phyloP scores from a whole-genome alignment of 2,888 invertebrate species.

The Dendrolimus houi region DNA sequence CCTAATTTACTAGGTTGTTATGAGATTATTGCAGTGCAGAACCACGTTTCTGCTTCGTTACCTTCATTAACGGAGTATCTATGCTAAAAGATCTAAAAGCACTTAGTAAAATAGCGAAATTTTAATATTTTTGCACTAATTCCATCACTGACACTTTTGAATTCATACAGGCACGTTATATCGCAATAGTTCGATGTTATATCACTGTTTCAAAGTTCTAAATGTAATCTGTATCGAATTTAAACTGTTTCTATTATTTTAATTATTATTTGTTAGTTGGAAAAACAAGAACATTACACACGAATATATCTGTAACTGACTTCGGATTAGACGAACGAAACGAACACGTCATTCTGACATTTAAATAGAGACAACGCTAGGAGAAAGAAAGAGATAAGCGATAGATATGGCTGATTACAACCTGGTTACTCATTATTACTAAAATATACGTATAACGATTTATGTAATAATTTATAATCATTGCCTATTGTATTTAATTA shows the following conservation, averaged over 20 bases:
- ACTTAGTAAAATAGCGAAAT: conserved; percentile 37
- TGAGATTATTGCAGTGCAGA: conserved; percentile 40
- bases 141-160: conserved; percentile 15
- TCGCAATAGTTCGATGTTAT: conserved; percentile 27
- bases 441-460: background rate
- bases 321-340: conserved; percentile 42
- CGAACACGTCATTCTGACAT: conserved; percentile 61
- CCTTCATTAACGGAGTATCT: conserved; percentile 42
- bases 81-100: conserved; percentile 48
- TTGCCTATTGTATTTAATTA: too few relatives aligned
- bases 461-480: too few relatives aligned
- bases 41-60: conserved; percentile 44
- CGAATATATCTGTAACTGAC: conserved; percentile 60
- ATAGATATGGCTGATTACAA: conserved; percentile 3
- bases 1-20: background rate
- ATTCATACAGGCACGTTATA: conserved; percentile 14
- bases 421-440: too few relatives aligned
- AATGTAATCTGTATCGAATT: conserved; percentile 8
- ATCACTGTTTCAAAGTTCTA: conserved; percentile 17
- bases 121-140: conserved; percentile 26
- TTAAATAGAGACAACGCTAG: conserved; percentile 34
- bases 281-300: conserved; percentile 46
- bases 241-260: conserved; percentile 1
- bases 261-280: conserved; percentile 32
- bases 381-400: conserved; percentile 21